Evolutionary conservation across 2,797 vertebrate genomes (phyloP), one percentile per base, ranked within the genome.

Genomic region (Toxotes lorentzi): DNA sequence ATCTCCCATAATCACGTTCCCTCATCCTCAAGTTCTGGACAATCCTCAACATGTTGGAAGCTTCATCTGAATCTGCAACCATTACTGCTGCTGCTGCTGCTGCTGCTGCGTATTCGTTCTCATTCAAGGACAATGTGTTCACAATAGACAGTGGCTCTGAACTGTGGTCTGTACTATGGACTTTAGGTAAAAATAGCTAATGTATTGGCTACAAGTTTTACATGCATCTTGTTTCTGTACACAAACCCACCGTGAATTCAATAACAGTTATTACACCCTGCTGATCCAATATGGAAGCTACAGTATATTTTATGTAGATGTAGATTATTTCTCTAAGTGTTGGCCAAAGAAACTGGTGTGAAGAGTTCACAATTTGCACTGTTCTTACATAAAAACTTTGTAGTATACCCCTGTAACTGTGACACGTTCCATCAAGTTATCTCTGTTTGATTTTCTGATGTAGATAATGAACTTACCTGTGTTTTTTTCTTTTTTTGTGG

Each of bases 351-450:
- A 78, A 83, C 53, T 47, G 16, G 43, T 81, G 54, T 70, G 54
- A 43, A 79, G 67, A 65, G 34, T 60, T 76, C 59, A 79, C 50
- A 35, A 51, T 86, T 89, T 90, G 83, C 85, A 83, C 86, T 84
- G 79, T 73, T 82, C n/a, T 63, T 85, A 1, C 57, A 53, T 60
- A 0, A 53, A 50, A 45, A 65, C 8, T 70, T 51, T 82, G 75
- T 82, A 48, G 56, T 72, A 61, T 43, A 24, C 68, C 27, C 30
- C 53, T 85, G 79, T 84, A 88, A 84, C 75, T 83, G 80, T 88
- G 79, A 81, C 73, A 70, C 75, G 71, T 68, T 68, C 61, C 70
- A 45, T 73, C 56, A 7, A 47, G 56, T 59, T 79, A 54, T 11
- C 62, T 83, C 66, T 80, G 68, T 77, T 27, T 62, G 53, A 50